These are phyloP conservation scores for Hoplias malabaricus DNA, from an alignment of 2,113 vertebrate species.

Conservation along the genomic window DNA sequence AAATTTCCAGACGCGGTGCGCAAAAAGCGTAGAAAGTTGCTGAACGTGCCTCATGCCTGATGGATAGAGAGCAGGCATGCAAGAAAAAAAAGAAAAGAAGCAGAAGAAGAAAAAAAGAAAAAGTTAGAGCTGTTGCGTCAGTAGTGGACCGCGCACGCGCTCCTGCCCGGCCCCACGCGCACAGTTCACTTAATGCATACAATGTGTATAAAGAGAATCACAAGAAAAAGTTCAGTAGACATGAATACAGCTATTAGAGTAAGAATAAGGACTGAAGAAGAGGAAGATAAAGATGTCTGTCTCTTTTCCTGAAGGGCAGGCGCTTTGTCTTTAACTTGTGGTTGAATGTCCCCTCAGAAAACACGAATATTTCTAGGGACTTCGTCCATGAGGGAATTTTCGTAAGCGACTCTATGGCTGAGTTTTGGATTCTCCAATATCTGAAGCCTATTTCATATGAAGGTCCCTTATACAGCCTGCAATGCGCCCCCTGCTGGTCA, in stretches of 20 bases:
- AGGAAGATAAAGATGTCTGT: too few species aligned
- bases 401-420: background rate
- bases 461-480: background rate
- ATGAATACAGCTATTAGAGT: too few species aligned
- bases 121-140: conserved; percentile 47
- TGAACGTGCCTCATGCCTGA: background rate
- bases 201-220: background rate
- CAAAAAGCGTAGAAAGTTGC: background rate
- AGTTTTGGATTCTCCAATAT: background rate
- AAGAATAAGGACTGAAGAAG: too few species aligned
- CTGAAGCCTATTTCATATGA: background rate
- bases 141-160: conserved; percentile 47
- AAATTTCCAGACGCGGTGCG: background rate
- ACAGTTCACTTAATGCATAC: background rate
- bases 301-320: too few species aligned
- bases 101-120: conserved; percentile 40
- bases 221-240: background rate
- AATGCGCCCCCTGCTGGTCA: background rate
- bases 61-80: background rate
- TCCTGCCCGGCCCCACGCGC: conserved; percentile 32
- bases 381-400: background rate
- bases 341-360: too few species aligned
- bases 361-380: too few species aligned
- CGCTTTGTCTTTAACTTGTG: too few species aligned
- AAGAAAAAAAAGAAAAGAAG: background rate